Evolutionary conservation across 2,113 vertebrate species (phyloP), one percentile per base, ranked within the genome.

Genomic region (Passer domesticus): DNA sequence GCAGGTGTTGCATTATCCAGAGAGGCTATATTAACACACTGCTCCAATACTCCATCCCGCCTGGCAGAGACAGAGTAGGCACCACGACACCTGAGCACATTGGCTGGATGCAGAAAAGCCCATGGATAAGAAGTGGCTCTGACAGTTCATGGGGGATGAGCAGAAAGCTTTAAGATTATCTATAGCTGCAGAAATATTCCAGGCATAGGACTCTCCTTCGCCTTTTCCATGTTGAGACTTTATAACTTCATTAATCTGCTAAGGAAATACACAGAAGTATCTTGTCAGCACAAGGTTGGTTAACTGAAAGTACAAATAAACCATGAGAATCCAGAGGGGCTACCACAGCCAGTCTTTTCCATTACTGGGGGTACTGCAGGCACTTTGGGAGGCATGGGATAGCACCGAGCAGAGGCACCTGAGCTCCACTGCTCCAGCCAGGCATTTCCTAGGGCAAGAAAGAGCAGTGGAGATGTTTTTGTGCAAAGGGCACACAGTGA

Each of bases 341-440:
- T 44, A 20, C 0, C 0, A 22, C 4, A 35, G 28, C 15, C 22
- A 22, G 17, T 37, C 39, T 59, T 60, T 33, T 37, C 35, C 31
- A 10, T 55, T 25, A 24, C 3, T 2, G 4, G 46, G 37, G 6
- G 31, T 11, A 52, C 59, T 7, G 13, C 23, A 78, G 63, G 74
- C 9, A 10, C 24, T 47, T 13, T 44, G n/a, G 21, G 31, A 83
- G 19, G 49, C 30, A 39, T 10, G 21, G 64, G 31, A 37, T 1
- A 37, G n/a, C 13, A n/a, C 7, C 7, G n/a, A 28, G 30, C 52
- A 60, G 53, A 58, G 46, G 9, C 25, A 58, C 27, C 44, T 28
- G 35, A 41, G n/a, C 52, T 64, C 31, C 19, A 9, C 15, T 60
- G 27, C 76, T 86, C 16, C 53, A 78, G 67, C 17, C 83, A 47